Evolutionary conservation across 2,797 vertebrate genomes (phyloP), one percentile per base, ranked within the genome.

Genomic region (Halcyon smyrnensis): DNA sequence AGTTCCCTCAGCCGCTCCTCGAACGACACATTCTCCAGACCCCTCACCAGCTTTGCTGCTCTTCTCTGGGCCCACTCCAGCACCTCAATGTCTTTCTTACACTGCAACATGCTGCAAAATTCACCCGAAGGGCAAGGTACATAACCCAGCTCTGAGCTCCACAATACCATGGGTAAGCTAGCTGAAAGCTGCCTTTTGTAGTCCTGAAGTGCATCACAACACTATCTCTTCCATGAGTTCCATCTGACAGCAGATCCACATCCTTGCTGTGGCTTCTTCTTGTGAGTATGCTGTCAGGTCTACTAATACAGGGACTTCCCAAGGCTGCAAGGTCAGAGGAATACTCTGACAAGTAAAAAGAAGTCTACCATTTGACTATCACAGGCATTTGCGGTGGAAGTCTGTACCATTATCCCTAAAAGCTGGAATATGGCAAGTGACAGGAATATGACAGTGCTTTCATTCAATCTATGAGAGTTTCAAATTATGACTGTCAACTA

Each of bases 401-500:
- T 21, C 68, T 89, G 37, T 80, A 57, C 60, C 43, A 34, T 67
- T 54, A 37, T 12, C 21, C 30, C 63, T 23, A 43, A 85, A 82
- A 87, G 77, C 48, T 43, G 24, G 70, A 76, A 80, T 76, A 60
- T 11, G 3, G 60, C 74, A 90, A 80, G 62, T 50, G 74, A 93
- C 80, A 84, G 68, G 28, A 60, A 63, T 63, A 64, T 36, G 78
- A 94, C 80, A 80, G 77, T 24, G 41, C 60, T 90, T 93, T 79
- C 25, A 6, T 71, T 93, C 70, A 57, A 8, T 57, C 77, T 50
- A 5, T 3, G 30, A 77, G 64, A 57, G 70, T 76, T 93, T 79
- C 69, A 83, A 54, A 87, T 91, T 63, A 59, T 3, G 45, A 69
- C 46, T 80, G 84, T 94, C 89, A 95, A 67, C 41, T 46, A 56